These are phyloP conservation scores for Megaceryle alcyon DNA, from an alignment of 2,797 vertebrate species.

Conservation along the genomic window DNA sequence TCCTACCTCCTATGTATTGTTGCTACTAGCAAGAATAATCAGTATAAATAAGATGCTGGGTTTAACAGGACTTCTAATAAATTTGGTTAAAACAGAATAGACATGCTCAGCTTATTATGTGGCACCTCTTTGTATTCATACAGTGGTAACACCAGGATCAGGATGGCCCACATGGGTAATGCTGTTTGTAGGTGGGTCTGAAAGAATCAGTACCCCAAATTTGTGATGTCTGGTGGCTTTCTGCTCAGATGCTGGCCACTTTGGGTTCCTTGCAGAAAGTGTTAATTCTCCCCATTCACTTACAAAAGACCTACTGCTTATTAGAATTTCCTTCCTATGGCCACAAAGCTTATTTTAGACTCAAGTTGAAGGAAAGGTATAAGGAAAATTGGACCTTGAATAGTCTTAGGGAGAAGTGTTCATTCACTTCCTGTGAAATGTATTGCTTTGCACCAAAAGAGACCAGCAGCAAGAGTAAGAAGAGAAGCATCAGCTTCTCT, in stretches of 20 bases:
- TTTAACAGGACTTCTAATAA: neutral
- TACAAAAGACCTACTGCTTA: accelerated
- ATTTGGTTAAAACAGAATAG: neutral
- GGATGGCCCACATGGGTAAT: neutral
- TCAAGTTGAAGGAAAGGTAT: neutral
- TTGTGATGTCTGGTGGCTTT: neutral
- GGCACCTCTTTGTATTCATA: neutral
- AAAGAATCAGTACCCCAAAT: neutral
- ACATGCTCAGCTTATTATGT: neutral
- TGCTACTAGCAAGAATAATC: neutral
- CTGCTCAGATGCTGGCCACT: neutral
- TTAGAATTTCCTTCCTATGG: neutral
- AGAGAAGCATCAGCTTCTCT: neutral
- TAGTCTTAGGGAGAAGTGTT: neutral
- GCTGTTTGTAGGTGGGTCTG: neutral
- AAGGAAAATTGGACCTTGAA: neutral
- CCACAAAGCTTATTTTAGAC: neutral
- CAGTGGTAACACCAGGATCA: neutral
- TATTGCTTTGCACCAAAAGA: neutral
- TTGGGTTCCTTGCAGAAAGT: neutral
- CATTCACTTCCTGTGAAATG: neutral
- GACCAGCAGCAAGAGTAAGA: neutral
- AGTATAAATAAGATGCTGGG: neutral
- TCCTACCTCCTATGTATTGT: neutral
- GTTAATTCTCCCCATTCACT: neutral